Percentiles rank a stretch among this genome's conserved stretches.
These are phyloP conservation scores for Dreissena rostriformis DNA, from an alignment of 1,140 invertebrate species.

Conservation along the genomic window DNA sequence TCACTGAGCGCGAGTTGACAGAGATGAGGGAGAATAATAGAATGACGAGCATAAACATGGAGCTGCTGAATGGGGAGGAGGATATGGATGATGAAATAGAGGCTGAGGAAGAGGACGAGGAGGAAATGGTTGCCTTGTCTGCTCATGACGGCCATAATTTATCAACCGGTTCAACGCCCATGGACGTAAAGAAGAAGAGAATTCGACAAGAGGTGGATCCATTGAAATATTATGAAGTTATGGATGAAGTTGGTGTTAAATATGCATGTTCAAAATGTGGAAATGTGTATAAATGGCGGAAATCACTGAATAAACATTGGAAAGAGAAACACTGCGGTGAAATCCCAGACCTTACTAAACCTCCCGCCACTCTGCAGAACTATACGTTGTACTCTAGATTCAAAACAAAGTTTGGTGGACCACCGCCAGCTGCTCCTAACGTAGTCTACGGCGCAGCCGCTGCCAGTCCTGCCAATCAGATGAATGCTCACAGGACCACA, in stretches of 20 bases:
- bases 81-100: constrained; percentile 69
- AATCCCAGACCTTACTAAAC: constrained; percentile 67
- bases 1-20: constrained; percentile 58
- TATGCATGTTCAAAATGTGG: constrained; percentile 81
- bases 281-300: constrained; percentile 81
- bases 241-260: constrained; percentile 77
- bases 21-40: constrained; percentile 23
- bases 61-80: constrained; percentile 46
- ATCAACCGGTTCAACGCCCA: constrained; percentile 27
- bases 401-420: constrained; percentile 52
- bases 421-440: constrained; percentile 46
- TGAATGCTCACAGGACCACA: constrained; percentile 35
- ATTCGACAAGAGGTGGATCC: constrained; percentile 79
- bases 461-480: constrained; percentile 34
- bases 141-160: not conserved
- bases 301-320: constrained; percentile 82
- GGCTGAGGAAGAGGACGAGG: constrained; percentile 70
- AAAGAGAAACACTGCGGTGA: constrained; percentile 80
- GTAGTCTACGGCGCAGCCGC: constrained; percentile 46
- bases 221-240: constrained; percentile 78
- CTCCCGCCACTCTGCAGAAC: constrained; percentile 61
- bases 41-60: not conserved
- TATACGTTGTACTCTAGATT: constrained; percentile 45
- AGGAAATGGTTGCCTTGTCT: constrained; percentile 59
- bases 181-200: constrained; percentile 74